These are phyloP conservation scores for Mus minutoides DNA, from an alignment of 2,797 vertebrate genomes.

Conservation along the genomic window DNA sequence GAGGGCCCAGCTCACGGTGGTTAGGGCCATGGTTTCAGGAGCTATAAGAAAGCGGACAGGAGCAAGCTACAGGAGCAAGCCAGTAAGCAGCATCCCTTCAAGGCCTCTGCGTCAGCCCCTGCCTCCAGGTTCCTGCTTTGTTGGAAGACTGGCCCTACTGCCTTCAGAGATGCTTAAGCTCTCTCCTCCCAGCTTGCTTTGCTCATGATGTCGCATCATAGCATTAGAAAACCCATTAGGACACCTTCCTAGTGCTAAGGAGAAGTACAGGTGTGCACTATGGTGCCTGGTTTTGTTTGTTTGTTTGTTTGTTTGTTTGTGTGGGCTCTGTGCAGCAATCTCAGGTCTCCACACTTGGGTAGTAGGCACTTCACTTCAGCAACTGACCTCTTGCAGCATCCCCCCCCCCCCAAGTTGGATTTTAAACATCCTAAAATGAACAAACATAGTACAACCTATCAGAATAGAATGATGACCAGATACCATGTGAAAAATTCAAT, in stretches of 20 bases:
- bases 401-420: not conserved
- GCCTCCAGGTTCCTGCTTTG: not conserved
- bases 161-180: not conserved
- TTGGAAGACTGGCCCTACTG: not conserved
- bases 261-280: not conserved
- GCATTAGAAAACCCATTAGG: not conserved
- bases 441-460: too few relatives aligned
- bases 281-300: not conserved
- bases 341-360: not conserved
- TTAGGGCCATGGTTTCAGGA: not conserved
- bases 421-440: not conserved
- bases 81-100: not conserved
- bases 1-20: not conserved
- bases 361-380: not conserved
- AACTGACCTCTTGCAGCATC: not conserved
- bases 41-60: not conserved
- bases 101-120: not conserved
- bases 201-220: not conserved
- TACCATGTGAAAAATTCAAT: not conserved
- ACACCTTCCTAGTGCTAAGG: not conserved
- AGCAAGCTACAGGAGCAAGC: not conserved
- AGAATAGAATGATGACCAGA: not conserved
- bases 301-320: not conserved
- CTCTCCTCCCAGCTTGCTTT: not conserved
- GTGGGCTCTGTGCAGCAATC: not conserved